Percentiles rank a stretch among this genome's conserved stretches.
These are phyloP conservation scores for Emydocephalus ijimae DNA, from an alignment of 2,113 vertebrate genomes.

Conservation along the genomic window DNA sequence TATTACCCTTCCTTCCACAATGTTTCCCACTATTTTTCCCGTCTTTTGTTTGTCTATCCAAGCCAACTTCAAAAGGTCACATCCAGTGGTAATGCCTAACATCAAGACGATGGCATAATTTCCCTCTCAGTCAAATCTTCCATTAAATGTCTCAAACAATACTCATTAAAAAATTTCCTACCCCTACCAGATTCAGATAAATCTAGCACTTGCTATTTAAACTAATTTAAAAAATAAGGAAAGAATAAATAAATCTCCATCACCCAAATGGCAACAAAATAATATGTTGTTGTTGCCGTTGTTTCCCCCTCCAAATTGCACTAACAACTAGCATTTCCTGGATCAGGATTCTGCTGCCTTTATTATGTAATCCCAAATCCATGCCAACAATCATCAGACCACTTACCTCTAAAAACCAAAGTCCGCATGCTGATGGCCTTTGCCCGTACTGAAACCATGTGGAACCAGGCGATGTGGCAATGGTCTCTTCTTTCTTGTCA, in stretches of 20 bases:
- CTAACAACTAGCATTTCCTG: background rate
- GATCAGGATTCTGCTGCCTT: background rate
- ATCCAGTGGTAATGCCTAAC: background rate
- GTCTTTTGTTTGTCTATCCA: background rate
- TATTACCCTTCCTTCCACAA: background rate
- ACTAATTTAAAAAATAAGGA: background rate
- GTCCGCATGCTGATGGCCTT: constrained; percentile 48
- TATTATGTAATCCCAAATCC: constrained; percentile 14
- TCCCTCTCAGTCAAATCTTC: background rate
- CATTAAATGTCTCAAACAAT: background rate
- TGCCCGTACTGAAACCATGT: background rate
- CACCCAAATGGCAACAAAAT: background rate
- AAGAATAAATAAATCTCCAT: background rate
- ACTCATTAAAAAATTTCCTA: background rate
- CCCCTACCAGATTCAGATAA: background rate
- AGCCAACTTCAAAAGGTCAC: background rate
- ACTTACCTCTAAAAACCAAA: background rate
- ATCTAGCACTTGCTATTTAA: background rate
- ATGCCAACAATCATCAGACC: background rate
- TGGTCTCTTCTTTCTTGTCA: background rate
- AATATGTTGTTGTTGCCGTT: background rate
- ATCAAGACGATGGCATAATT: background rate
- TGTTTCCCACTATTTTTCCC: background rate
- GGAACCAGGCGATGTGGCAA: constrained; percentile 39
- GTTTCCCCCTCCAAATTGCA: background rate